Base-by-base conservation (phyloP, 2,797 vertebrate species). In the Poecilia gillii region DNA sequence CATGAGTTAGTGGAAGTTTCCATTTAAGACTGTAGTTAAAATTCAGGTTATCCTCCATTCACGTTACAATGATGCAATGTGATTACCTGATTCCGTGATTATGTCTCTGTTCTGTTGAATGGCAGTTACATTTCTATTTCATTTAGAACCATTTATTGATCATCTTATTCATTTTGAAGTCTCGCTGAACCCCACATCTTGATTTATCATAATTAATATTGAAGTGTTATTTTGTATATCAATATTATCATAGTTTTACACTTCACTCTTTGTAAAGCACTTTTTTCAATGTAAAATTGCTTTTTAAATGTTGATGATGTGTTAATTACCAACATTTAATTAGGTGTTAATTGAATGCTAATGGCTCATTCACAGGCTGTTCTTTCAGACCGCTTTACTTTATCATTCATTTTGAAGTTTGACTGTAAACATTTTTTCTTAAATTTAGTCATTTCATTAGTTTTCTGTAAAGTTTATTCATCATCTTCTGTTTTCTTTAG, bases 401-500 rank as follows among this genome's bases (percentile, higher is more conserved):
- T 68, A 13, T 4, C 4, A 0, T 39, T 41, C 23, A 41, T 23
- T 68, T 41, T 68, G 14, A 12, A 39, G 9, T 41, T 23, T 11
- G 39, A n/a, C n/a, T n/a, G n/a, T n/a, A n/a, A n/a, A n/a, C n/a
- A n/a, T n/a, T n/a, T n/a, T n/a, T 4, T 66, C 33, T 66, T 66
- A 39, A 68, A 41, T 41, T 9, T 28, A 73, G 45, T 43, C 20
- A 9, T 36, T 70, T 53, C 41, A 78, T 77, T 53, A 51, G 70
- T 36, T 1, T 51, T 70, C 0, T 73, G 47, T 51, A 46, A 74
- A 13, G 64, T 87, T 75, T 78, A 33, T 39, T 77, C 43, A 41
- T 70, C 0, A 13, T 0, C 72, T 18, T 83, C 20, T 85, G 49
- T 73, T 47, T 75, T 51, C 20, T 43, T 55, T 81, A 99, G 98